A percentile compares a stretch with the other conserved stretches of the same genome.
Evolutionary conservation across 2,113 vertebrate species (phyloP).

Genomic region (Reinhardtius hippoglossoides): DNA sequence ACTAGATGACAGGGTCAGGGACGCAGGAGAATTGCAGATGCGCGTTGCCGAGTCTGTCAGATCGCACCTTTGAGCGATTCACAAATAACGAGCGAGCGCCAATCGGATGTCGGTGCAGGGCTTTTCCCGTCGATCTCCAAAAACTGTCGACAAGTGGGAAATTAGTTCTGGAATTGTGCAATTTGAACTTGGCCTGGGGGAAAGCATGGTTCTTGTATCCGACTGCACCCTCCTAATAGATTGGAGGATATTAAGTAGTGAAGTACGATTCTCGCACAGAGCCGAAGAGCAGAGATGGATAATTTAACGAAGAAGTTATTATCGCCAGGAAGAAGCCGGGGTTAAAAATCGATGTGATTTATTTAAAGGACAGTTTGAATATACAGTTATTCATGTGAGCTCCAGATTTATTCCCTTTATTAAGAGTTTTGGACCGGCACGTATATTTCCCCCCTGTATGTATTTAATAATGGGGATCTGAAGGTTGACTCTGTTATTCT

Average conservation of each 20-base stretch:
- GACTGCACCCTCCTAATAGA: conserved; percentile 29
- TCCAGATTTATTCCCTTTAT: neutral
- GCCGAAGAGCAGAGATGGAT: conserved; percentile 12
- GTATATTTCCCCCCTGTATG: neutral
- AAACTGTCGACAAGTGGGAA: neutral
- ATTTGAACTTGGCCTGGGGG: conserved; percentile 5
- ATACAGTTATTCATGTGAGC: neutral
- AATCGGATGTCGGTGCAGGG: too few species aligned
- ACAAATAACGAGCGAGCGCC: too few species aligned
- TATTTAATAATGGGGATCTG: conserved; percentile 19
- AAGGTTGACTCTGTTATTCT: conserved; percentile 18
- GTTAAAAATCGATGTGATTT: conserved; percentile 32
- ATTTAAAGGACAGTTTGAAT: conserved; percentile 32
- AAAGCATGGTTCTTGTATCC: conserved; percentile 31
- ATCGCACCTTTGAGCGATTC: neutral
- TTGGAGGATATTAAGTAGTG: conserved; percentile 29
- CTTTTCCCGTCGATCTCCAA: too few species aligned
- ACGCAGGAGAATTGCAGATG: neutral
- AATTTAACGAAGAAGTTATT: neutral
- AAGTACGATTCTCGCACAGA: conserved; percentile 23
- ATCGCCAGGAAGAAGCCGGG: too few species aligned
- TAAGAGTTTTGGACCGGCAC: conserved; percentile 1
- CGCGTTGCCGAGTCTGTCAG: neutral
- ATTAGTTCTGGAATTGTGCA: neutral
- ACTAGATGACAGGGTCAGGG: neutral